Evolutionary conservation across 2,113 vertebrate genomes (phyloP), one percentile per base, ranked within the genome.

Genomic region (Jacana jacana): DNA sequence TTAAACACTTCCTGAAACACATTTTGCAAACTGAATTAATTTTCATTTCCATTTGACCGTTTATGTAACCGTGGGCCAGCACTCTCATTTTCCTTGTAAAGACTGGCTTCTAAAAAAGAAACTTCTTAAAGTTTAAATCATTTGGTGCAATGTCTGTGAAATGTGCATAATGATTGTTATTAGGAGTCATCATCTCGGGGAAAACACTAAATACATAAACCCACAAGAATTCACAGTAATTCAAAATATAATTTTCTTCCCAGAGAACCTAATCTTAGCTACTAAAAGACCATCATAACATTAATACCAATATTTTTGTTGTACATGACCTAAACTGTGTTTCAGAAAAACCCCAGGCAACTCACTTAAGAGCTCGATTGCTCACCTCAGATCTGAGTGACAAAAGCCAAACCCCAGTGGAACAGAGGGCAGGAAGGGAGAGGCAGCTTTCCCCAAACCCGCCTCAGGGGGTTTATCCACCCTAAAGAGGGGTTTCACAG

Each of bases 201-300:
- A 92, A 96, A 96, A 69, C 69, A 84, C 57, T 80, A 90, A 96
- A 95, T 92, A 86, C 80, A 85, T 73, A 96, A 96, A 95, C 13
- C 46, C 66, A 72, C 2, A 6, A 86, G 73, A 88, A 88, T 73
- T 39, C 91, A 89, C 66, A 87, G 91, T 66, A 86, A 93, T 90
- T 88, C 77, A 81, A 93, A 96, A 94, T 70, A 90, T 4, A 2
- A 70, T 91, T 91, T 93, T 89, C 77, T 69, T 84, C 72, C 44
- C 46, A 33, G 3, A 93, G 42, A 77, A 90, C 60, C 48, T 89
- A 65, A 79, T 93, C 89, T 93, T 88, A 80, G 46, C 69, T 65
- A 35, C 76, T 81, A n/a, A 66, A 69, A 87, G 51, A 68, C 66
- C 81, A 90, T 81, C 42, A 44, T 1, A 55, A 7, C 49, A 39